A percentile compares a stretch with the other conserved stretches of the same genome.
Conservation (phyloP, 2,113 vertebrate species). For the Tragelaphus strepsiceros region DNA sequence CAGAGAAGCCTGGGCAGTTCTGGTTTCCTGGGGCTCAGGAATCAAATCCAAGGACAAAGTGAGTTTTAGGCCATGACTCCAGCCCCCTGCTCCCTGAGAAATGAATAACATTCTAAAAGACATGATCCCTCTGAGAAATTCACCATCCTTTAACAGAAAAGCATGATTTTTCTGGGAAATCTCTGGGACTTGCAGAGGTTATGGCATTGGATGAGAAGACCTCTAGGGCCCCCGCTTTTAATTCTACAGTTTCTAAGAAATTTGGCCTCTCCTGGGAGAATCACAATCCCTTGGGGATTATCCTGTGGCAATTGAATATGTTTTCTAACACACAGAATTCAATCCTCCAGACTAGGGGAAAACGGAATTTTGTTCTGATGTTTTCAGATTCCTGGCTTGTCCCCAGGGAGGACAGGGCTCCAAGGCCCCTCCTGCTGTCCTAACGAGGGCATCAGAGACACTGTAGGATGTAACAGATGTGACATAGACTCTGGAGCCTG, state of each 20-base stretch:
- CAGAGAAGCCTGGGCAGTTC: not conserved
- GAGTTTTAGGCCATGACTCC: not conserved
- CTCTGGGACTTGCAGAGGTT: not conserved
- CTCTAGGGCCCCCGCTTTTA: not conserved
- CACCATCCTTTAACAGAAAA: not conserved
- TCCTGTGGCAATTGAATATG: not conserved
- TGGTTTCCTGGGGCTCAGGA: not conserved
- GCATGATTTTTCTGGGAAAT: not conserved
- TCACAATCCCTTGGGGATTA: not conserved
- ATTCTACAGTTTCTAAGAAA: not conserved
- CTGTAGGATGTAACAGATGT: not conserved
- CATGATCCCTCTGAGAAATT: not conserved
- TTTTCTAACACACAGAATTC: not conserved
- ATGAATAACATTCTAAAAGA: not conserved
- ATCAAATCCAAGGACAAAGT: not conserved
- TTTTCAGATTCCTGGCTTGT: not conserved
- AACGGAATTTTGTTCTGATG: not conserved
- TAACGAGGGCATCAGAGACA: not conserved
- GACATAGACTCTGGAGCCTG: not conserved
- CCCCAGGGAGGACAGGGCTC: not conserved
- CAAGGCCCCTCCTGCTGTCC: not conserved
- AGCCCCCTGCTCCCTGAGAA: not conserved
- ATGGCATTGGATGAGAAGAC: not conserved
- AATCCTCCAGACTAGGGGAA: not conserved
- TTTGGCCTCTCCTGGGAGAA: not conserved